A percentile compares a stretch with the other conserved stretches of the same genome.
phyloP scores from a whole-genome alignment of 35 echinoderm and acorn worm genomes.

The Stichopus chloronotus region DNA sequence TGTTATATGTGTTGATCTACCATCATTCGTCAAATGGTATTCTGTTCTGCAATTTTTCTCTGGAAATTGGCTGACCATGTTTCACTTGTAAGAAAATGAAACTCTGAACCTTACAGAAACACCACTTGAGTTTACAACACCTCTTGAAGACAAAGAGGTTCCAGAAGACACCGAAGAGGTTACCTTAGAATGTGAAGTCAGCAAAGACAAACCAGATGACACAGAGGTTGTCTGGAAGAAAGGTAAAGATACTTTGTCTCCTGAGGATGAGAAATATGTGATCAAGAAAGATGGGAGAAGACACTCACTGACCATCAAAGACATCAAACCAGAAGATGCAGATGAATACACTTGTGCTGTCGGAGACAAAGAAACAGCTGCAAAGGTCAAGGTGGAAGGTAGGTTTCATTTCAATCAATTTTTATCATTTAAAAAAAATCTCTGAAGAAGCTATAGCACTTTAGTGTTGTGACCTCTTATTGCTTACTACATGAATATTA shows the following conservation, averaged over 20 bases:
- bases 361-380: conserved; percentile 62
- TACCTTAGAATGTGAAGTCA: conserved; percentile 48
- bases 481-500: not conserved
- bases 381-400: conserved; percentile 65
- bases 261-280: conserved; percentile 64
- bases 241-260: conserved; percentile 55
- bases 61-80: too few relatives aligned
- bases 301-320: conserved; percentile 64
- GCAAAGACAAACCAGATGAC: conserved; percentile 73
- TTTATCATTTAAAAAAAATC: not conserved
- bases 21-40: too few relatives aligned
- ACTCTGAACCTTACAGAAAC: not conserved
- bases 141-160: conserved; percentile 28
- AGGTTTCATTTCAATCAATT: conserved; percentile 15
- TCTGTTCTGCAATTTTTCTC: too few relatives aligned
- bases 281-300: conserved; percentile 45
- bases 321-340: conserved; percentile 62
- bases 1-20: too few relatives aligned
- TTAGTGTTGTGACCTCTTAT: not conserved
- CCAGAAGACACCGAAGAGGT: not conserved
- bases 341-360: conserved; percentile 70
- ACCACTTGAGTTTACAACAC: conserved; percentile 45
- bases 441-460: not conserved
- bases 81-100: too few relatives aligned
- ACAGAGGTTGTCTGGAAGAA: conserved; percentile 61